Base-by-base conservation (phyloP, 92 coral and sea anemone genomes). In the Phenganax marumi region DNA sequence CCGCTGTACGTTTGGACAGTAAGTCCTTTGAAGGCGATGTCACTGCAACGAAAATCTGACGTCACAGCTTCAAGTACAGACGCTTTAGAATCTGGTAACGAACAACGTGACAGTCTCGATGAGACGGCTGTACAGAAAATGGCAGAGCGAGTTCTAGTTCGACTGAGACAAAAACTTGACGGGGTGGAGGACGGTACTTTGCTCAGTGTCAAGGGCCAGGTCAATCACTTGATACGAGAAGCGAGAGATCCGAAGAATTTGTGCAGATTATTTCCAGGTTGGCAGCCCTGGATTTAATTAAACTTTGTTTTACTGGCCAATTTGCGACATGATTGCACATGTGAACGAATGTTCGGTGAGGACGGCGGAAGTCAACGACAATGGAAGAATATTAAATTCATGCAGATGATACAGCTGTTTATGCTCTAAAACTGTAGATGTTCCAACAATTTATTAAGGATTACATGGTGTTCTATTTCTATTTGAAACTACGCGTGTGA, bases 1-100 rank as follows among this genome's bases (percentile, higher is more conserved):
- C 99, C 97, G n/a, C 89, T 95, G 24, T 91, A 91, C 73, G 91
- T 94, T 17, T 95, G 98, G 97, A 91, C 98, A 17, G 76, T 95
- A 50, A 92, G 96, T 68, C 93, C 97, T 8, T 91, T 92, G 81
- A 92, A 92, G 81, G 89, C 91, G 14, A 88, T 88, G 88, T 91
- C 92, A 19, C 87, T 96, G n/a, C 99, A 93, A 66, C 85, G 92
- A 19, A 92, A 90, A 77, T 84, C 89, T 8, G 91, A 86, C 77
- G 86, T 84, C 65, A 50, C 82, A 10, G 25, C 91, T 19, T 83
- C 81, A 71, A 84, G 79, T 69, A 76, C 87, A 25, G 79, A 88
- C 8, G 92, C 88, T 23, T 76, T 92, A 14, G 97, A 92, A 58
- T 63, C 89, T 49, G 81, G 86, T 6, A 79, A 88, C 50, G 87